Evolutionary conservation across 2,888 invertebrate genomes (phyloP).

Genomic region (Calameuta filiformis): DNA sequence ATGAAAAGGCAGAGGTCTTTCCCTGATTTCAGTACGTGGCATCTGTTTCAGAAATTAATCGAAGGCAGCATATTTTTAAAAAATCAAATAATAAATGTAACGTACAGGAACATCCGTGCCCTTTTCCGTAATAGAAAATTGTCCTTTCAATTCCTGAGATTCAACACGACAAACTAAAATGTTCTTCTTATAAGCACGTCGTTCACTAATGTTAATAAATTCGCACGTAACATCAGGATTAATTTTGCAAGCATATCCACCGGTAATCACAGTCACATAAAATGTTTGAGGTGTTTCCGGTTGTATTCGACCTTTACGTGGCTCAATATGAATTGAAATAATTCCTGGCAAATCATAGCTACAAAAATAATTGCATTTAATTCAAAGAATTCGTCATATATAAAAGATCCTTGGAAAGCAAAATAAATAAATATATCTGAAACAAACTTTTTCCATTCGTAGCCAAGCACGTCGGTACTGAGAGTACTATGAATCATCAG

Average conservation of each 20-base stretch:
- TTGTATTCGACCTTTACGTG: conserved; percentile 58
- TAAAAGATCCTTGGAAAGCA: too few species aligned
- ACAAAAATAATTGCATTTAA: conserved; percentile 27
- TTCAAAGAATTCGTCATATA: background rate
- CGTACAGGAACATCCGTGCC: conserved; percentile 56
- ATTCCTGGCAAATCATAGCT: conserved; percentile 51
- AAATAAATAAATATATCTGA: conserved; percentile 3
- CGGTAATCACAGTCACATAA: conserved; percentile 53
- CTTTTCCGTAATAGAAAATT: conserved; percentile 64
- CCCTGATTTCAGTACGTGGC: conserved; percentile 39
- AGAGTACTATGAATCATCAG: conserved; percentile 64
- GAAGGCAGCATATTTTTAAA: background rate
- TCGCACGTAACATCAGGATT: conserved; percentile 56
- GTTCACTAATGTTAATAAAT: conserved; percentile 60
- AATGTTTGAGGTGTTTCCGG: conserved; percentile 59
- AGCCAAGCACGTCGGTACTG: conserved; percentile 54
- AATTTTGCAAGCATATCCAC: conserved; percentile 53
- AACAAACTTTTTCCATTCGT: conserved; percentile 60
- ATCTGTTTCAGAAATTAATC: conserved; percentile 34
- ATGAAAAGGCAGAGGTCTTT: conserved; percentile 49
- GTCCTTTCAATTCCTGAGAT: conserved; percentile 48
- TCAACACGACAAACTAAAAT: conserved; percentile 40
- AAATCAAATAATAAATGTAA: conserved; percentile 11
- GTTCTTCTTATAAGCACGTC: conserved; percentile 56
- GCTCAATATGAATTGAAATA: conserved; percentile 43